Evolutionary conservation across 2,113 vertebrate species (phyloP), one percentile per base, ranked within the genome.

Genomic region (Cephalopterus ornatus): DNA sequence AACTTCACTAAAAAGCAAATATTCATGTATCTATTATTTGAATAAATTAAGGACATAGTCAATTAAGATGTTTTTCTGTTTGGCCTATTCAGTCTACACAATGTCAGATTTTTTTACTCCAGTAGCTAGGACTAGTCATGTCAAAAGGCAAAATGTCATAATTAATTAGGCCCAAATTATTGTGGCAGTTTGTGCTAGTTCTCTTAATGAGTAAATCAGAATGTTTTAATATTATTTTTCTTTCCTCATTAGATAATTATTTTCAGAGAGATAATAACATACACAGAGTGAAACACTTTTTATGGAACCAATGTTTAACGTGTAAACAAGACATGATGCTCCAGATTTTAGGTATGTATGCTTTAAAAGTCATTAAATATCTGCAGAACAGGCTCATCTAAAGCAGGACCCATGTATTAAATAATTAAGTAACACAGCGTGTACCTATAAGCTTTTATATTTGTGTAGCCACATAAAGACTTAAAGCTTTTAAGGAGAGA

Each of bases 261-360:
- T 75, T 50, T 93, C 26, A 53, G 42, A 72, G 14, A n/a, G 11
- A 26, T 24, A 59, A 50, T 59, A 1, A 41, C 16, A 79, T 32
- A 14, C 3, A 66, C 5, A 21, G 5, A 46, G 12, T 9, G 8
- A 61, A 88, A 81, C 47, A 30, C 15, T 47, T 53, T 9, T 41
- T 41, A 41, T 47, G 7, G 23, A 56, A 58, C 1, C 1, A 0
- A 39, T 46, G 6, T 2, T 1, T 9, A 63, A 20, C 32, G 13
- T 14, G 16, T 70, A 87, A 84, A 32, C 4, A 20, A 72, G 55
- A 37, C 32, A 61, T 27, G 35, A 56, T 66, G 10, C 1, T 72
- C 18, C 30, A 41, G 13, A 46, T 50, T 76, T 81, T 4, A 35
- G 5, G 8, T 50, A 3, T 46, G 5, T 42, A 39, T 39, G 8